Evolutionary conservation across 2,888 invertebrate species (phyloP).

Genomic region (Philereme vetulata): DNA sequence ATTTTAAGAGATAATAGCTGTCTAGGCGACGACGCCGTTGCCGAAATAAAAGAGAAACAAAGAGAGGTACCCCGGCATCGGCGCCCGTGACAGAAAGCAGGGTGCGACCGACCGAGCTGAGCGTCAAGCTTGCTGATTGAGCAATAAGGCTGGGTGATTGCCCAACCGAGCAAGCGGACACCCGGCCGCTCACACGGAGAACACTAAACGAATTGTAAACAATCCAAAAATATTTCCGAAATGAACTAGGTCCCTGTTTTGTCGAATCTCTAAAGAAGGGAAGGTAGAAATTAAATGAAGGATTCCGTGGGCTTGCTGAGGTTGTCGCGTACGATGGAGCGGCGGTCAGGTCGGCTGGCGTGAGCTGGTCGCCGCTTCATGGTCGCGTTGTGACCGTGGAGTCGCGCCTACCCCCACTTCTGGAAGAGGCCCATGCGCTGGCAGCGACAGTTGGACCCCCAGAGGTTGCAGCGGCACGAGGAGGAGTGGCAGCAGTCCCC

Average conservation of each 20-base stretch:
- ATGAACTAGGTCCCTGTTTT: constrained; percentile 80
- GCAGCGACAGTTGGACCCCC: constrained; percentile 95
- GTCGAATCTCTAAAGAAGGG: constrained; percentile 56
- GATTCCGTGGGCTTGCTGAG: constrained; percentile 70
- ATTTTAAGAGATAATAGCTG: constrained; percentile 69
- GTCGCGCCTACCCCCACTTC: constrained; percentile 87
- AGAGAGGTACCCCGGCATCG: constrained; percentile 55
- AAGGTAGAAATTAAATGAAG: constrained; percentile 63
- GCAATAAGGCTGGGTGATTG: constrained; percentile 90
- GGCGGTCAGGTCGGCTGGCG: constrained; percentile 74
- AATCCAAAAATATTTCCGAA: constrained; percentile 78
- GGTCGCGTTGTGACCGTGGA: constrained; percentile 45
- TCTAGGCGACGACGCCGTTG: constrained; percentile 59
- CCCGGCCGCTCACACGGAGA: constrained; percentile 69
- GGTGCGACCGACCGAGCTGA: constrained; percentile 69
- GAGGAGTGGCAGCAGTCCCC: constrained; percentile 94
- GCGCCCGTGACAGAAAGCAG: constrained; percentile 63
- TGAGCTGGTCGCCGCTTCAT: constrained; percentile 71
- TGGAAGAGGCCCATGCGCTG: constrained; percentile 95
- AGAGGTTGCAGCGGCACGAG: constrained; percentile 93
- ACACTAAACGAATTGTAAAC: constrained; percentile 55
- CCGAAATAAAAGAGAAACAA: constrained; percentile 47
- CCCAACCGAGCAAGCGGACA: constrained; percentile 86
- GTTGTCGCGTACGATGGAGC: constrained; percentile 72
- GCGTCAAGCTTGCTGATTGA: constrained; percentile 85